Base-by-base conservation (phyloP, 2,797 vertebrate genomes). In the Acomys russatus region DNA sequence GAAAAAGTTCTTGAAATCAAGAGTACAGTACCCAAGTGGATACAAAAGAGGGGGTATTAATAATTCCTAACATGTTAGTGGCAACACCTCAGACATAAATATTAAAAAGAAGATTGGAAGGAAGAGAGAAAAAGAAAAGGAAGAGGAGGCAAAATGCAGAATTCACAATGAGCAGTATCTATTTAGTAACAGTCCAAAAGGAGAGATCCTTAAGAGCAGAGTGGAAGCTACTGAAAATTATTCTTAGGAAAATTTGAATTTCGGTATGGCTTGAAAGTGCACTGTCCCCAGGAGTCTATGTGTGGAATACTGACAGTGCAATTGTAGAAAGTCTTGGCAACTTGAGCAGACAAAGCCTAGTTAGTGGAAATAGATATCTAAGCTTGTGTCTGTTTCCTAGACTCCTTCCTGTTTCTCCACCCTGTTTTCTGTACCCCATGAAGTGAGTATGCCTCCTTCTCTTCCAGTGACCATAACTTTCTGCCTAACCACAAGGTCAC, bases 191-290 rank as follows among this genome's bases (percentile, higher is more conserved):
- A 66, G 28, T n/a, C 10, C 82, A 63, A 78, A 78, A 30, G 79
- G 22, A 68, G 33, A 78, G 59, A 20, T 23, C 28, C 51, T 33
- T 71, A 4, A 9, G 35, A 88, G 49, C 8, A 82, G 38, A 89
- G 25, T 9, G 9, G n/a, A 28, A 18, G 10, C 51, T 82, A 94
- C 76, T 5, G 3, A 89, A 84, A 88, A 91, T 54, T 56, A 44
- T 1, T 64, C 74, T 44, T 92, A 22, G 38, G 35, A n/a, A 89
- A 88, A 66, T 76, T 77, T 89, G 74, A 97, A 91, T 4, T 66
- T 35, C 35, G 7, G 35, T 86, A 35, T 70, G 10, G 30, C 23
- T 84, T 87, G 22, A 54, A 25, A n/a, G 30, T 70, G 11, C 44
- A 54, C 44, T 70, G 9, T 51, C 64, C 64, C 20, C 51, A n/a